Percentiles rank a stretch among this genome's conserved stretches.
Conservation (phyloP, 2,888 invertebrate species). For the Drosophila fulvimacula region DNA sequence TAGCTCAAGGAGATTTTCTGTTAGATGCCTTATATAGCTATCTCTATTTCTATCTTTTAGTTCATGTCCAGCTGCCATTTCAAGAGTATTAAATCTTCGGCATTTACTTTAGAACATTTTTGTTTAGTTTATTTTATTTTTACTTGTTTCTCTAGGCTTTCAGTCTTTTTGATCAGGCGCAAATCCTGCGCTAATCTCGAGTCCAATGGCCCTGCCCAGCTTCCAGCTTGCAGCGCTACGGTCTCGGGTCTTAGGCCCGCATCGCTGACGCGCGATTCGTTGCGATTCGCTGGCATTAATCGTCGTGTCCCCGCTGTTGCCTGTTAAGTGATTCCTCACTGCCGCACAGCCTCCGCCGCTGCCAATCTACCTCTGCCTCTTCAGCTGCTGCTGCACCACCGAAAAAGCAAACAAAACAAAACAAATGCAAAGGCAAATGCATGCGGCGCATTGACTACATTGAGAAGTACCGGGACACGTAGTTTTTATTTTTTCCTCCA, state of each 20-base stretch:
- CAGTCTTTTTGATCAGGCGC: slow-evolving; percentile 64
- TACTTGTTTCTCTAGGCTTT: slow-evolving; percentile 56
- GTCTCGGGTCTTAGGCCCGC: slow-evolving; percentile 49
- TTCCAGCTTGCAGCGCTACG: slow-evolving; percentile 1
- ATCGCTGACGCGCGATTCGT: slow-evolving; percentile 52
- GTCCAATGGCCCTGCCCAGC: slow-evolving; percentile 63
- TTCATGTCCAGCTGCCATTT: neutral
- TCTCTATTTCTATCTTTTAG: neutral
- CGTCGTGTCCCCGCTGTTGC: slow-evolving; percentile 29
- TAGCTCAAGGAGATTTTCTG: too few species aligned
- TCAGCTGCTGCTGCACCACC: slow-evolving; percentile 48
- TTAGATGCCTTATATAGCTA: neutral
- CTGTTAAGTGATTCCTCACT: slow-evolving; percentile 31
- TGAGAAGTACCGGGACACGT: slow-evolving; percentile 54
- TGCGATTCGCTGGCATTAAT: slow-evolving; percentile 60
- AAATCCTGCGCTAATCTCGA: slow-evolving; percentile 77
- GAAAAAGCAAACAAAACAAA: slow-evolving; percentile 53
- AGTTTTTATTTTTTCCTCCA: slow-evolving; percentile 66
- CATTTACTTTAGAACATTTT: neutral
- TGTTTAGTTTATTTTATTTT: neutral
- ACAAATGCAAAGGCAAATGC: slow-evolving; percentile 62
- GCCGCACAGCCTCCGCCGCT: neutral
- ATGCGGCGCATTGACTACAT: slow-evolving; percentile 43
- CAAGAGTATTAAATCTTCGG: slow-evolving; percentile 17
- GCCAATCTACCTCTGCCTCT: neutral